Base-by-base conservation (phyloP, 2,888 invertebrate species). In the Seira sanloemensis region DNA sequence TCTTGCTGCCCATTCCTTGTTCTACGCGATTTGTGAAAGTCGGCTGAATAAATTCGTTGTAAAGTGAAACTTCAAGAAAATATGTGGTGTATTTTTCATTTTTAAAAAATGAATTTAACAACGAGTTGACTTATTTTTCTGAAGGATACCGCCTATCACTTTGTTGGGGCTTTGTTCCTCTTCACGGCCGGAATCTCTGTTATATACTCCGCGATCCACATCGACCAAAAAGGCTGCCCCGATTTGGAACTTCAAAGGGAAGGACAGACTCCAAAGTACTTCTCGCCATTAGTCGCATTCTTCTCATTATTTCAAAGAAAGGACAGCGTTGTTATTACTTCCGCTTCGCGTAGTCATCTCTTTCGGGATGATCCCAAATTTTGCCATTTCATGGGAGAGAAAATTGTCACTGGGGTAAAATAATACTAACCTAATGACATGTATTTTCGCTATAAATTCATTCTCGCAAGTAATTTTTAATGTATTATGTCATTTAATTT, bases 21-120 rank as follows among this genome's bases (percentile, higher is more conserved):
- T 78, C 18, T 71, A 78, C 66, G 0, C 19, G 1, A 65, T 78
- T 46, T 46, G 62, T 27, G 72, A 78, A 78, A 78, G 78, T 78
- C 78, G 78, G 9, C 66, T 71, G 16, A 78, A 78, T 50, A 78
- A 78, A 27, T 72, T 78, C 24, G 21, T 72, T 37, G 78, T 78
- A 72, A 77, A 27, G n/a, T n/a, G n/a, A n/a, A n/a, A 54, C 2
- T 24, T 67, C 7, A 67, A 67, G 7, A 4, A 67, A 9, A 23
- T n/a, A 67, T 46, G 46, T 71, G 5, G 21, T 27, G 58, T 0
- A 25, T 2, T 23, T 58, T 73, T 21, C 58, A 12, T 4, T 25
- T 67, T 7, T 18, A 23, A 73, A 58, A 24, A 24, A 46, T 69
- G 46, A 2, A n/a, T n/a, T n/a, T n/a, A n/a, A n/a, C n/a, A n/a